phyloP scores from a whole-genome alignment of 1,140 invertebrate species.

The Homalodisca vitripennis region DNA sequence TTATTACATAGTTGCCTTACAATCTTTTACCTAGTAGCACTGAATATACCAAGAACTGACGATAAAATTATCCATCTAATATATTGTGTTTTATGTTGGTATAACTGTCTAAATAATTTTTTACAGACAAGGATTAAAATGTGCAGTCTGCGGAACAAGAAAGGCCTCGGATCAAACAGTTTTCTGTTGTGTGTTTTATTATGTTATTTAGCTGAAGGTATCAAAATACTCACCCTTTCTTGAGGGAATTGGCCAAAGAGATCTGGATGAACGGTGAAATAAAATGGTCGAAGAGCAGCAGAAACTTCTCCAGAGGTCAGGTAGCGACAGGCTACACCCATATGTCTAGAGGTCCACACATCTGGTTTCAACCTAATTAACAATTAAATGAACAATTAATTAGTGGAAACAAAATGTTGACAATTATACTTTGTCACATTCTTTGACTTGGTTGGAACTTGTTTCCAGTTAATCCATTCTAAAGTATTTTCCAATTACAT shows the following conservation, averaged over 20 bases:
- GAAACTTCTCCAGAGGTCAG: slow-evolving; percentile 78
- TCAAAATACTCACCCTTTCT: slow-evolving; percentile 64
- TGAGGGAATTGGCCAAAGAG: slow-evolving; percentile 88
- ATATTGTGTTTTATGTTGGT: too few species aligned
- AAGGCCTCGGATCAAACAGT: too few species aligned
- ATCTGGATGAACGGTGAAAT: slow-evolving; percentile 94
- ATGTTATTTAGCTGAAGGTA: too few species aligned
- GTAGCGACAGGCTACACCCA: slow-evolving; percentile 35
- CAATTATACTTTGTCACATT: background rate
- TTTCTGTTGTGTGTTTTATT: too few species aligned
- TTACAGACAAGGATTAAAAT: too few species aligned
- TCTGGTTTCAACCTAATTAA: slow-evolving; percentile 4
- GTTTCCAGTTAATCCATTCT: too few species aligned
- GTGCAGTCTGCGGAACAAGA: too few species aligned
- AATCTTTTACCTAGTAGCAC: too few species aligned
- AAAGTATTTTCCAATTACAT: background rate
- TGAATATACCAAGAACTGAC: too few species aligned
- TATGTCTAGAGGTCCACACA: background rate
- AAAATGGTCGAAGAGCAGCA: slow-evolving; percentile 87
- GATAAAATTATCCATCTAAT: too few species aligned
- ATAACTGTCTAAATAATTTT: too few species aligned
- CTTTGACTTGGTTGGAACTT: background rate
- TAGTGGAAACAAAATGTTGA: background rate
- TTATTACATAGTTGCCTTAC: too few species aligned
- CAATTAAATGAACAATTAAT: background rate